Conservation (phyloP, 2,888 invertebrate species). For the Eristalis arbustorum region DNA sequence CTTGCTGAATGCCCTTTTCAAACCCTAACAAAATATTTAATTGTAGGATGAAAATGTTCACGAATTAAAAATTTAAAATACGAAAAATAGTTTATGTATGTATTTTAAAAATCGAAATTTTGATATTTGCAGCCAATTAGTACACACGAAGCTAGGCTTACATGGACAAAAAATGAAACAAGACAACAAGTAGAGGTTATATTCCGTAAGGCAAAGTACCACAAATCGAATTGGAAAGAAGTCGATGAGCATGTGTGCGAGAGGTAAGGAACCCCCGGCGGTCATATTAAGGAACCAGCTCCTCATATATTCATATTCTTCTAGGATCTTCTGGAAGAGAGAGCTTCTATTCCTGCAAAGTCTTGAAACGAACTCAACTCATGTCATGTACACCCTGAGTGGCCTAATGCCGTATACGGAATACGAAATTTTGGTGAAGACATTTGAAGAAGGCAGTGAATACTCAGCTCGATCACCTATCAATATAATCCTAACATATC, state of each 20-base stretch:
- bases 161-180: slow-evolving; percentile 76
- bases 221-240: slow-evolving; percentile 72
- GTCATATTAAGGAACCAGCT: not conserved
- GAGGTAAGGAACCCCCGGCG: slow-evolving; percentile 9
- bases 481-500: slow-evolving; percentile 82
- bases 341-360: slow-evolving; percentile 73
- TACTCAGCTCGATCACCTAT: slow-evolving; percentile 78
- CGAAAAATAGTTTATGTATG: no score
- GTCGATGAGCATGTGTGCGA: slow-evolving; percentile 74
- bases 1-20: no score
- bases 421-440: slow-evolving; percentile 88
- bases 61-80: no score
- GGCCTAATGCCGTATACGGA: slow-evolving; percentile 84
- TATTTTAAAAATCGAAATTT: slow-evolving; percentile 71
- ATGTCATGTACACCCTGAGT: slow-evolving; percentile 76
- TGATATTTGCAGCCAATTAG: slow-evolving; percentile 73
- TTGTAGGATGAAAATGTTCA: no score
- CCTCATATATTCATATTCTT: not conserved
- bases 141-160: slow-evolving; percentile 72
- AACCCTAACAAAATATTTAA: no score
- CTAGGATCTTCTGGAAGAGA: slow-evolving; percentile 76
- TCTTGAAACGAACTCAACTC: slow-evolving; percentile 70
- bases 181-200: slow-evolving; percentile 75
- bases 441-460: slow-evolving; percentile 81
- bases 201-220: slow-evolving; percentile 69